Conservation (phyloP, 1,140 invertebrate species). For the Hermetia illucens region DNA sequence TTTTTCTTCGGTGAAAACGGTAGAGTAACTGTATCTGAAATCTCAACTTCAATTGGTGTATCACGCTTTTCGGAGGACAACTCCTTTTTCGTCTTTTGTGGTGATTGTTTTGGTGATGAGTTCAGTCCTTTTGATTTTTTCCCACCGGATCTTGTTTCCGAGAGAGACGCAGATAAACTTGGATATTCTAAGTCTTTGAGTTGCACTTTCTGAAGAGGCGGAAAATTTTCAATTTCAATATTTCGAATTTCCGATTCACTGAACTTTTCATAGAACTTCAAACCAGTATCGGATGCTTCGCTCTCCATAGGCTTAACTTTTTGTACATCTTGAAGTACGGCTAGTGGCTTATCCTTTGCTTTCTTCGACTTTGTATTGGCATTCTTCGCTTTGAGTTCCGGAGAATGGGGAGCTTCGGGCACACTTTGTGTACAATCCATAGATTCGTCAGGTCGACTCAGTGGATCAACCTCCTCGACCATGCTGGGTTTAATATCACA, state of each 20-base stretch:
- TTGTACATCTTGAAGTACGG: too few relatives aligned
- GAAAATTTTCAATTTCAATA: too few relatives aligned
- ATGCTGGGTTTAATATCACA: neutral
- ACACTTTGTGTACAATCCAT: neutral
- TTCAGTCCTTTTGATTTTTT: constrained; percentile 1
- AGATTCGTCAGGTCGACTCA: neutral
- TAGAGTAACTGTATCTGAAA: neutral
- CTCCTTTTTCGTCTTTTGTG: neutral
- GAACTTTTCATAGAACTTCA: neutral
- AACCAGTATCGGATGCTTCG: neutral
- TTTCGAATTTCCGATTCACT: too few relatives aligned
- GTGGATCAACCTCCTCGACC: neutral
- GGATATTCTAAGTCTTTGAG: too few relatives aligned
- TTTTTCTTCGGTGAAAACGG: neutral
- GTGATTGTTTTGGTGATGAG: neutral
- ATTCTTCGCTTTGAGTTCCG: neutral
- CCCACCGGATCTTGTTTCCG: neutral
- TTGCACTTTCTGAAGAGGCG: too few relatives aligned
- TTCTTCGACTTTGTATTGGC: neutral
- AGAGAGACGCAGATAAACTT: neutral
- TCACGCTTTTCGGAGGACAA: neutral
- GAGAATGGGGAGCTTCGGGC: neutral
- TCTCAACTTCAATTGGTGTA: neutral
- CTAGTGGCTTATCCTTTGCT: neutral
- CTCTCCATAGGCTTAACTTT: too few relatives aligned